phyloP scores from a whole-genome alignment of 2,888 invertebrate species.

The Oligia fasciuncula region DNA sequence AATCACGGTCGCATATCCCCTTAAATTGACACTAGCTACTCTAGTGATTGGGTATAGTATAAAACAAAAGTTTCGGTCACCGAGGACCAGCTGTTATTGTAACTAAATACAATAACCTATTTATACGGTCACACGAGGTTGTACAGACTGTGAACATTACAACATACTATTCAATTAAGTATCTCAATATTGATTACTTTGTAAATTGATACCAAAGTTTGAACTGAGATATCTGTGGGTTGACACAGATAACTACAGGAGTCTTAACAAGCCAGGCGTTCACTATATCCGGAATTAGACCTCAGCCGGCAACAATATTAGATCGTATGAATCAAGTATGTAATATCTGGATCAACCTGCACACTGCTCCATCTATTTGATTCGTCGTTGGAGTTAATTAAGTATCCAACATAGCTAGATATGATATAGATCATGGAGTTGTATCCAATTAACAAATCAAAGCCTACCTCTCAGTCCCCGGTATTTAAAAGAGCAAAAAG shows the following conservation, averaged over 20 bases:
- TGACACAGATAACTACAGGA: conserved; percentile 47
- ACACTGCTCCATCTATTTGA: conserved; percentile 35
- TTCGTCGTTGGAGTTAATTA: conserved; percentile 58
- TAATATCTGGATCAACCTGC: conserved; percentile 36
- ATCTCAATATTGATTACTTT: conserved; percentile 55
- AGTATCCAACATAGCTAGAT: conserved; percentile 25
- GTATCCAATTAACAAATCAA: conserved; percentile 32
- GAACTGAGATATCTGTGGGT: conserved; percentile 50
- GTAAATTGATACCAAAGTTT: conserved; percentile 46
- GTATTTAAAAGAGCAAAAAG: conserved; percentile 35
- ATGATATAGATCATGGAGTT: conserved; percentile 7
- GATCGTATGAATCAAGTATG: conserved; percentile 39
- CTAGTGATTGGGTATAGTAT: background rate
- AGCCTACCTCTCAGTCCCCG: background rate
- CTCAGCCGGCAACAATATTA: conserved; percentile 23
- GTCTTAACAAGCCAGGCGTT: conserved; percentile 12
- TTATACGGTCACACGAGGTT: background rate
- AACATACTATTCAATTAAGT: conserved; percentile 29
- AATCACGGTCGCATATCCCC: conserved; percentile 5
- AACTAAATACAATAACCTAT: background rate
- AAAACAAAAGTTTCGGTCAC: conserved; percentile 13
- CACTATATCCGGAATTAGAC: conserved; percentile 19
- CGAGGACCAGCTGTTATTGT: conserved; percentile 3
- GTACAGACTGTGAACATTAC: conserved; percentile 17
- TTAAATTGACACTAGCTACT: background rate